Conservation (phyloP, 2,113 vertebrate species). For the Phocoena sinus region DNA sequence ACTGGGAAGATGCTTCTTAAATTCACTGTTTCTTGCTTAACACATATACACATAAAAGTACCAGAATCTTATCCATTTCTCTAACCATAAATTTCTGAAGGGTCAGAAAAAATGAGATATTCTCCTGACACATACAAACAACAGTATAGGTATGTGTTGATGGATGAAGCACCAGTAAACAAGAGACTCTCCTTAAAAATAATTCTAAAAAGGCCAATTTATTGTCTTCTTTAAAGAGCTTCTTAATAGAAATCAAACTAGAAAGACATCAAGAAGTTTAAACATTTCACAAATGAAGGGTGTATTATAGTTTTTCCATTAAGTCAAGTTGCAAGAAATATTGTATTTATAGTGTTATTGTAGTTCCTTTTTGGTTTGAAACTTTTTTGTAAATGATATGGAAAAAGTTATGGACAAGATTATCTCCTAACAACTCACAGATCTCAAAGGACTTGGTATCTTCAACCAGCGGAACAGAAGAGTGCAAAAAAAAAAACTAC, state of each 20-base stretch:
- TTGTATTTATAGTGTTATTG: neutral
- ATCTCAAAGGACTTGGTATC: conserved; percentile 50
- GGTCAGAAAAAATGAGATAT: neutral
- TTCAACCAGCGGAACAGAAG: conserved; percentile 46
- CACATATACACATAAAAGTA: neutral
- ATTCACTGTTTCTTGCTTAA: neutral
- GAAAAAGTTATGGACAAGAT: neutral
- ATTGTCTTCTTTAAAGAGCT: neutral
- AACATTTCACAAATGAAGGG: neutral
- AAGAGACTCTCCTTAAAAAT: neutral
- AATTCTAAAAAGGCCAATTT: neutral
- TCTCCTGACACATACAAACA: neutral
- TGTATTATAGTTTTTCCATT: neutral
- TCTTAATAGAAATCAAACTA: neutral
- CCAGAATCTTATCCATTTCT: neutral
- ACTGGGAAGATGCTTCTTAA: neutral
- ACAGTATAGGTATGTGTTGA: neutral
- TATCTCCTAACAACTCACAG: conserved; percentile 48
- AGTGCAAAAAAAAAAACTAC: conserved; percentile 56
- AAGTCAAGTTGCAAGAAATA: neutral
- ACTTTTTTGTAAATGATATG: neutral
- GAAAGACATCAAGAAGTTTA: neutral
- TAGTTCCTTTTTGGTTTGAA: conserved; percentile 9
- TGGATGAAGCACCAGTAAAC: neutral
- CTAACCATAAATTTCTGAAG: neutral